These are phyloP conservation scores for Ephialtes manifestator DNA, from an alignment of 2,888 invertebrate species.

Conservation along the genomic window DNA sequence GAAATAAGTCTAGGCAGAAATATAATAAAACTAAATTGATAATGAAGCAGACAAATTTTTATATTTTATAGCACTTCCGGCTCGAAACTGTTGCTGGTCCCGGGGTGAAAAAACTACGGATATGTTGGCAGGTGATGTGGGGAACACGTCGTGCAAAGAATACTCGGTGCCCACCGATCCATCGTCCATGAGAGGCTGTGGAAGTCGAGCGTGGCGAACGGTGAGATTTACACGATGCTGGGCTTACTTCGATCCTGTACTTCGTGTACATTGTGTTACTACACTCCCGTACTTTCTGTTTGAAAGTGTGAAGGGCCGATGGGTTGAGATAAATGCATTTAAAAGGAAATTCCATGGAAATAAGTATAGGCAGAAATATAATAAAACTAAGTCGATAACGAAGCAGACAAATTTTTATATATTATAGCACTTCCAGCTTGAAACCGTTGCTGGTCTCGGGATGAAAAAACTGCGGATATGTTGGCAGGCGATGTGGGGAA, in stretches of 20 bases:
- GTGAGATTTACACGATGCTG: constrained; percentile 4
- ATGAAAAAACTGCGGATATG: constrained; percentile 10
- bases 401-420: too few relatives aligned
- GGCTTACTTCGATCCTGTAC: constrained; percentile 6
- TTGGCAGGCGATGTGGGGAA: constrained; percentile 4
- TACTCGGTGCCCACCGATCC: constrained; percentile 52
- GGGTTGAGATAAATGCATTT: constrained; percentile 3
- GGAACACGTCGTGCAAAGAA: constrained; percentile 26
- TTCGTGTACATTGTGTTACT: background rate
- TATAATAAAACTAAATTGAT: too few relatives aligned
- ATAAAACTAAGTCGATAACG: too few relatives aligned
- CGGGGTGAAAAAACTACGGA: constrained; percentile 4
- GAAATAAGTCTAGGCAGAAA: too few relatives aligned
- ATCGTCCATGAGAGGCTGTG: constrained; percentile 30
- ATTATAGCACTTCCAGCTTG: background rate
- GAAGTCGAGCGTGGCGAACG: constrained; percentile 6
- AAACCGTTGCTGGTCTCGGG: constrained; percentile 45
- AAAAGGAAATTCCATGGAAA: too few relatives aligned
- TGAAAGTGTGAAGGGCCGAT: constrained; percentile 5
- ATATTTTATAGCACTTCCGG: background rate
- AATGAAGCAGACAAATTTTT: too few relatives aligned
- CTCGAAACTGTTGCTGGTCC: constrained; percentile 41
- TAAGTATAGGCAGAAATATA: too few relatives aligned
- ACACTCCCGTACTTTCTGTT: background rate
- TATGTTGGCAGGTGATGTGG: constrained; percentile 11